phyloP scores from a whole-genome alignment of 2,113 vertebrate species.

The Hyperopisus bebe region DNA sequence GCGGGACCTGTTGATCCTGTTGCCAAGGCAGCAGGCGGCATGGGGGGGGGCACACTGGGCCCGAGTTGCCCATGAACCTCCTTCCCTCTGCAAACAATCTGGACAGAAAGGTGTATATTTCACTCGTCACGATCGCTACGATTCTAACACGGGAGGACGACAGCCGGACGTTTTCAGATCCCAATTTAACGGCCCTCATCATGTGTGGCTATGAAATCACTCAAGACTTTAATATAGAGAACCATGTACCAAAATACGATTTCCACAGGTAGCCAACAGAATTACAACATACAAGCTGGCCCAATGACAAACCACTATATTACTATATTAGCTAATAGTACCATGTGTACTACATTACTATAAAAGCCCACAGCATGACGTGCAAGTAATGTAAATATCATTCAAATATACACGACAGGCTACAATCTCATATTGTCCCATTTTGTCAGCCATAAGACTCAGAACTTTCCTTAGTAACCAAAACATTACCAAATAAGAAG shows the following conservation, averaged over 20 bases:
- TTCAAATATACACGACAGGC: background rate
- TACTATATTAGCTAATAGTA: background rate
- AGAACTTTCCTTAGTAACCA: background rate
- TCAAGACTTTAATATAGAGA: background rate
- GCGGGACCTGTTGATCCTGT: background rate
- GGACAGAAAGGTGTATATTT: background rate
- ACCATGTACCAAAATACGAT: background rate
- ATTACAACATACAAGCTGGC: background rate
- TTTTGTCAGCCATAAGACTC: background rate
- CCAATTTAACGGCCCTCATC: background rate
- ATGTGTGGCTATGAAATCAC: background rate
- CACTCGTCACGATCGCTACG: background rate
- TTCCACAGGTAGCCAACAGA: background rate
- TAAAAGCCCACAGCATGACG: background rate
- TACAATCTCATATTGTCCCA: background rate
- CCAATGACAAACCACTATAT: background rate
- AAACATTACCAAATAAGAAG: background rate
- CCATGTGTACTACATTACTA: background rate
- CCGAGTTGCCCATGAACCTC: constrained; percentile 1
- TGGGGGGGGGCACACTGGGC: background rate
- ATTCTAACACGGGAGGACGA: background rate
- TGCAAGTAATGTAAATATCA: background rate
- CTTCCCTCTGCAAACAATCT: background rate
- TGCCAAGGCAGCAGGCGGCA: constrained; percentile 10
- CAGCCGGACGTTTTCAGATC: background rate